Conservation (phyloP, 2,888 invertebrate species). For the Rhaphigaster nebulosa region DNA sequence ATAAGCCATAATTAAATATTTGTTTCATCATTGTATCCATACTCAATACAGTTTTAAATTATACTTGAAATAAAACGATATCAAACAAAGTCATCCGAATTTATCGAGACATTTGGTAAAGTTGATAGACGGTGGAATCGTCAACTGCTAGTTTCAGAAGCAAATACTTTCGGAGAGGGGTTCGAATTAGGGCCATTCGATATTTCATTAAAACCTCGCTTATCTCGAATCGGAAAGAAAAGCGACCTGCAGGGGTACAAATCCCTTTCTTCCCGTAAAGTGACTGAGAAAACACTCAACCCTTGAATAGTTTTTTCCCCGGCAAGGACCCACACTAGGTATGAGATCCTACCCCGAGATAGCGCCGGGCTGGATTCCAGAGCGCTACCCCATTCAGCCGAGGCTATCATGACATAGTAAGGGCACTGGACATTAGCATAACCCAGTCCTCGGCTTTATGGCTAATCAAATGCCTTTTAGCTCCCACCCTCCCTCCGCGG, state of each 20-base stretch:
- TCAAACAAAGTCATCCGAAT: too few species aligned
- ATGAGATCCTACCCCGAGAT: constrained; percentile 9
- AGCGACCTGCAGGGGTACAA: neutral
- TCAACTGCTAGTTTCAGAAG: neutral
- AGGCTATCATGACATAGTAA: constrained; percentile 35
- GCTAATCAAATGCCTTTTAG: constrained; percentile 29
- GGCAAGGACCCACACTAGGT: neutral
- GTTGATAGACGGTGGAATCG: neutral
- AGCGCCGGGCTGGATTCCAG: neutral
- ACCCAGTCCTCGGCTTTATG: constrained; percentile 18
- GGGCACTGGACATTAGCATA: constrained; percentile 15
- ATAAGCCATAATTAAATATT: too few species aligned
- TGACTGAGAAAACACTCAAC: constrained; percentile 19
- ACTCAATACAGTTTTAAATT: too few species aligned
- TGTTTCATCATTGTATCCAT: too few species aligned
- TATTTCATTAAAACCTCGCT: neutral
- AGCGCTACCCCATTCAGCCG: constrained; percentile 21
- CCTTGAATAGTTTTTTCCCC: constrained; percentile 12
- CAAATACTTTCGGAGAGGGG: neutral
- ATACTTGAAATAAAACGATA: too few species aligned
- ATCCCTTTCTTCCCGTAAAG: constrained; percentile 38
- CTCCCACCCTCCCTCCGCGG: neutral
- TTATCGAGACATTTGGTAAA: neutral
- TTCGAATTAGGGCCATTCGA: neutral
- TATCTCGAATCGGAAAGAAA: neutral